Conservation (phyloP, 2,888 invertebrate genomes). For the Xestia ashworthii region DNA sequence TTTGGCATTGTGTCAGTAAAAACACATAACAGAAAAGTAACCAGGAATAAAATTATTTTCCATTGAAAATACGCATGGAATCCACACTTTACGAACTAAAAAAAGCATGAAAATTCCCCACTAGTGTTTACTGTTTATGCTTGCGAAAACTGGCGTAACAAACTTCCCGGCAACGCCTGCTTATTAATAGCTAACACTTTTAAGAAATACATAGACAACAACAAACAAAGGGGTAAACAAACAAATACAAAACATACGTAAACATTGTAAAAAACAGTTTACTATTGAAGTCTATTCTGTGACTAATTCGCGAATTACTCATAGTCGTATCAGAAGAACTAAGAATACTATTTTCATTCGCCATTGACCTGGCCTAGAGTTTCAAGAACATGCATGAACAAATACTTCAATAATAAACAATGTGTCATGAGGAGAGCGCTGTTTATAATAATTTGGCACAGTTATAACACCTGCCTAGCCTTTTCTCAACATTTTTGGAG, state of each 20-base stretch:
- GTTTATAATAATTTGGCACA: neutral
- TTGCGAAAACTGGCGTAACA: neutral
- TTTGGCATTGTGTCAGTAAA: neutral
- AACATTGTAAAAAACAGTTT: neutral
- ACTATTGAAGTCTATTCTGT: neutral
- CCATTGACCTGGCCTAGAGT: constrained; percentile 38
- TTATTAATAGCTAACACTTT: neutral
- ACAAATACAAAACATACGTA: neutral
- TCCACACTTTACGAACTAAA: neutral
- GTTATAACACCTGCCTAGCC: neutral
- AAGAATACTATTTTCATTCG: constrained; percentile 40
- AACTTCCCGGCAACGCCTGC: neutral
- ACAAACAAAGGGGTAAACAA: neutral
- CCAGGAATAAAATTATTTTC: neutral
- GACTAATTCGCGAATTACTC: constrained; percentile 32
- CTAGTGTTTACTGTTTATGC: neutral
- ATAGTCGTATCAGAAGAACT: constrained; percentile 8
- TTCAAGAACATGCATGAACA: constrained; percentile 17
- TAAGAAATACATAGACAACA: neutral
- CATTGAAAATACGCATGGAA: neutral
- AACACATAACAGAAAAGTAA: neutral
- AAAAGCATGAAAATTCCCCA: neutral
- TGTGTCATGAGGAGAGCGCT: neutral
- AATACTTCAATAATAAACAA: constrained; percentile 30
- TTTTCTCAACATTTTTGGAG: neutral